Conservation (phyloP, 2,113 vertebrate genomes). For the Ceuthmochares aereus region DNA sequence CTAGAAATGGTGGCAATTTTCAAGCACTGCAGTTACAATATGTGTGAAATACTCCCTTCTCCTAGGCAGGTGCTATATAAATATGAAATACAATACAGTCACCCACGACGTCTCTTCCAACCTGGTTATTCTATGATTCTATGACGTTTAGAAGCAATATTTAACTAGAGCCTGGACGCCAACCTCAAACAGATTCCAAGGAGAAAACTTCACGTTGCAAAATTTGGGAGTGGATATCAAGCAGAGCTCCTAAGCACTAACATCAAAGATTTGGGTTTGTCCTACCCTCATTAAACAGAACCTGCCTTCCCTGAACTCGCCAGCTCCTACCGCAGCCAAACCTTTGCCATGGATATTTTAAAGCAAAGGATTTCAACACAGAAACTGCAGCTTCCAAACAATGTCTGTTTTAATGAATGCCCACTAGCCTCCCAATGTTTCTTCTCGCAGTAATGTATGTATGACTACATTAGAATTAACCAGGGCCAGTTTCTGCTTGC, state of each 20-base stretch:
- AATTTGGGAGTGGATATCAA: neutral
- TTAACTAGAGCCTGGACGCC: neutral
- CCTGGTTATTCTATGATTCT: too few relatives aligned
- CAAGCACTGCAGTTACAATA: neutral
- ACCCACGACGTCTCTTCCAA: too few relatives aligned
- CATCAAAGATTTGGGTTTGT: neutral
- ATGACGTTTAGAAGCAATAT: neutral
- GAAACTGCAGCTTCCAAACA: conserved; percentile 6
- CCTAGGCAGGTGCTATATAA: neutral
- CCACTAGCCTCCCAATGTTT: neutral
- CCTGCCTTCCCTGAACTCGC: neutral
- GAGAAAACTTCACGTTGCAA: neutral
- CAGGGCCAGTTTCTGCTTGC: neutral
- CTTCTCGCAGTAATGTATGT: neutral
- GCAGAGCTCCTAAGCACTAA: neutral
- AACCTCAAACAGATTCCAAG: neutral
- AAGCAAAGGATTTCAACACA: conserved; percentile 2
- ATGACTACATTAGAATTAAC: neutral
- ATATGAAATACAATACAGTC: neutral
- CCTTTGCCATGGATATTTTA: conserved; percentile 12
- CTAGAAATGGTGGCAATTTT: neutral
- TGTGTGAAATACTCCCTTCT: neutral
- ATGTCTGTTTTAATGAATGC: neutral
- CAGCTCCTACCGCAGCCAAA: neutral
- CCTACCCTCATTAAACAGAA: neutral